These are phyloP conservation scores for Pteronotus mesoamericanus DNA, from an alignment of 2,797 vertebrate genomes.

Conservation along the genomic window DNA sequence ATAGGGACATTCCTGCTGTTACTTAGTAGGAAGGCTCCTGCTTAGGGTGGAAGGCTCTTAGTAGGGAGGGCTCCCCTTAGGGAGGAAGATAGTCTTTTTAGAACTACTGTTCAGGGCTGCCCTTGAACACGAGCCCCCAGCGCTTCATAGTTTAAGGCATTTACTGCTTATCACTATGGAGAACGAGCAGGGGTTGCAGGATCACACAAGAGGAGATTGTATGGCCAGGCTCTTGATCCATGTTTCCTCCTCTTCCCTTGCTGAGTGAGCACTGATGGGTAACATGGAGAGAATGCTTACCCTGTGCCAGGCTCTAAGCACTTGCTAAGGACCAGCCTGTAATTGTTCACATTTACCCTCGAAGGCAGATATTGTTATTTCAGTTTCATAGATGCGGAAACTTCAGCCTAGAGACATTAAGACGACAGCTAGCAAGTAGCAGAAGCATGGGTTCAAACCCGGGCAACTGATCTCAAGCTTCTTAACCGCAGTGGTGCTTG, in stretches of 20 bases:
- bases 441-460: not conserved
- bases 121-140: not conserved
- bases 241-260: not conserved
- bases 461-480: rapidly evolving
- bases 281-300: not conserved
- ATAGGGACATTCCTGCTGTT: not conserved
- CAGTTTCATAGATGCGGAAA: not conserved
- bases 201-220: not conserved
- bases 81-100: not conserved
- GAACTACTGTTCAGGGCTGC: not conserved
- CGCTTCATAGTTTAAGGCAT: not conserved
- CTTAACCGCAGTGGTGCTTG: not conserved
- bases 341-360: not conserved
- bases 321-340: not conserved
- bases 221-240: rapidly evolving
- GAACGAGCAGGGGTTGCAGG: not conserved
- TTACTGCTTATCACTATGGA: not conserved
- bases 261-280: not conserved
- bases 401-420: not conserved
- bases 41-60: not conserved
- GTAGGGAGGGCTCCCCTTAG: not conserved
- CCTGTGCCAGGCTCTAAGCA: not conserved
- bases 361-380: not conserved
- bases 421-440: not conserved
- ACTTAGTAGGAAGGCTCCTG: not conserved